phyloP scores from a whole-genome alignment of 2,888 invertebrate genomes.

The Cryptocephalus primarius region DNA sequence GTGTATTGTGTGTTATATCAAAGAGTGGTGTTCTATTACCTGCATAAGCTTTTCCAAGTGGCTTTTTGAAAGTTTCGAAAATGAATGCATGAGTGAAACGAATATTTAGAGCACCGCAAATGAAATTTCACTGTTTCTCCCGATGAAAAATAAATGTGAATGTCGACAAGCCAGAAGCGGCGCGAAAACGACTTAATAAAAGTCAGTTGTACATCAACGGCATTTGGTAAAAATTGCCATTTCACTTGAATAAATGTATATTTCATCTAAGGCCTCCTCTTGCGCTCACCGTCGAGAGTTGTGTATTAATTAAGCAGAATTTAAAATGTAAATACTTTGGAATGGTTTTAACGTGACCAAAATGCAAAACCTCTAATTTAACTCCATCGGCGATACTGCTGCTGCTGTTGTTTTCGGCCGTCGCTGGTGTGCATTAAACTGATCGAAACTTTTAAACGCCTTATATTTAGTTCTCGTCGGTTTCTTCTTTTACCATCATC shows the following conservation, averaged over 20 bases:
- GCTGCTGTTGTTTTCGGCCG: not conserved
- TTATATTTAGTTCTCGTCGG: too few species aligned
- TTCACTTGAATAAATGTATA: conserved; percentile 5
- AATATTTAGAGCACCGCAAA: too few species aligned
- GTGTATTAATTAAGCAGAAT: conserved; percentile 27
- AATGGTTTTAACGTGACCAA: conserved; percentile 28
- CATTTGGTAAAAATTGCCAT: conserved; percentile 6
- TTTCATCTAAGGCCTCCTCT: conserved; percentile 1
- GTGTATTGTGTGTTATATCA: too few species aligned
- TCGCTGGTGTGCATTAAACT: too few species aligned
- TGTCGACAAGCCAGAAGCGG: conserved; percentile 4
- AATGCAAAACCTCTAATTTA: conserved; percentile 25
- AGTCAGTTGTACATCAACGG: not conserved
- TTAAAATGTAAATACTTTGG: conserved; percentile 29
- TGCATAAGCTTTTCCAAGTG: too few species aligned
- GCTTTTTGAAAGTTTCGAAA: too few species aligned
- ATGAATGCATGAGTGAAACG: too few species aligned
- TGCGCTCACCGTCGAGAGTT: not conserved
- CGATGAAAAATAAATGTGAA: not conserved
- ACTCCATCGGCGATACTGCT: conserved; percentile 13
- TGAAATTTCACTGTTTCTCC: too few species aligned
- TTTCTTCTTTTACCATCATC: too few species aligned
- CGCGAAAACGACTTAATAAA: conserved; percentile 1
- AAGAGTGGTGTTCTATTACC: too few species aligned
- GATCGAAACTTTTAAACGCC: too few species aligned